Base-by-base conservation (phyloP, 2,113 vertebrate species). In the Baryphthengus martii region DNA sequence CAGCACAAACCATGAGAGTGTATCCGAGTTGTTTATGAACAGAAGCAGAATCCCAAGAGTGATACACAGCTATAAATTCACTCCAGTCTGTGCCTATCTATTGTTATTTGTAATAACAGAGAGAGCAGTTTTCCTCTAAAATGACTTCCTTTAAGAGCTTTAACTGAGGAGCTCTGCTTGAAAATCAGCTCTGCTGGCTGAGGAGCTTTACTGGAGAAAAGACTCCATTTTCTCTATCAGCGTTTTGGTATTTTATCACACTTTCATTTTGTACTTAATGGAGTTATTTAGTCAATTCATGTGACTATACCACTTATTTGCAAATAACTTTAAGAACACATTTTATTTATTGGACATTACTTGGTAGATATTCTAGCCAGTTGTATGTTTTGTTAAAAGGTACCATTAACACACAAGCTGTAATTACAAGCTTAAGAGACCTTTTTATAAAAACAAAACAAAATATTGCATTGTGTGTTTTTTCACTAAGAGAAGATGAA, bases 21-120 rank as follows among this genome's bases (percentile, higher is more conserved):
- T 90, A n/a, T 96, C 95, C 39, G 74, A 96, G 95, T 89, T 97
- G 95, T 97, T 97, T 96, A 95, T 97, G 96, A 96, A 93, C 92
- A 96, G 94, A 93, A 91, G 87, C 88, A 72, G 70, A 75, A 67
- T 96, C 94, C 95, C 93, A 94, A 53, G 93, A 92, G 96, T 96
- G 94, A 97, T 87, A 62, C 68, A 61, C 50, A 67, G 82, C 87
- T 77, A 94, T 97, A 94, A 95, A 91, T 95, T 97, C 87, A 67
- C 88, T 96, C 86, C 83, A 59, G 88, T 55, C 92, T 91, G 58
- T 97, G 95, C 91, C 91, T 95, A 74, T 97, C 88, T 96, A 89
- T 96, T 91, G 93, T 96, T 94, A 80, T 92, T 96, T 96, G 85
- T 95, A 96, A 97, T 86, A 96, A 95, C 90, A 82, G 85, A 76